Evolutionary conservation across 2,888 invertebrate species (phyloP).

Genomic region (Brachycybe producta): DNA sequence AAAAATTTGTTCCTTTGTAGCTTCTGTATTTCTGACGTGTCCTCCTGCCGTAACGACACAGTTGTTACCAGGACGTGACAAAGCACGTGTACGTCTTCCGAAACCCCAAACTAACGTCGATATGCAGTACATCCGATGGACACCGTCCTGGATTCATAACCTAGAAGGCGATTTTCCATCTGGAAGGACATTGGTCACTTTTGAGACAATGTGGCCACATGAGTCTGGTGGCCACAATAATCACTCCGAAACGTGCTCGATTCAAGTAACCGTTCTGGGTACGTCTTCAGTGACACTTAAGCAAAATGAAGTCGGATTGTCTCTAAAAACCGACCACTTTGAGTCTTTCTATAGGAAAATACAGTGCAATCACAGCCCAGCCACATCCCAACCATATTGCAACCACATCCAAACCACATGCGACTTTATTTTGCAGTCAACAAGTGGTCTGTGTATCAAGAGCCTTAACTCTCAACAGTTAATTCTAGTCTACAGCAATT

Average conservation of each 20-base stretch:
- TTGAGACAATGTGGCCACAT: slow-evolving; percentile 1
- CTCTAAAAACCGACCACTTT: too few relatives aligned
- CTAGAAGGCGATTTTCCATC: slow-evolving; percentile 6
- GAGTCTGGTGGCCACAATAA: too few relatives aligned
- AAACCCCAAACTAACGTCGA: not conserved
- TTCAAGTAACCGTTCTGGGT: slow-evolving; percentile 9
- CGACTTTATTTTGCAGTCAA: too few relatives aligned
- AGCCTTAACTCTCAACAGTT: too few relatives aligned
- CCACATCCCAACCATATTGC: too few relatives aligned
- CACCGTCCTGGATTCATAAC: slow-evolving; percentile 5
- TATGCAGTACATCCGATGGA: not conserved
- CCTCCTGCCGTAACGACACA: slow-evolving; percentile 5
- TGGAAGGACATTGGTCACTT: slow-evolving; percentile 8
- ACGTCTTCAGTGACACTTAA: not conserved
- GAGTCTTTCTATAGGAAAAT: not conserved
- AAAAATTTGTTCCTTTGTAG: too few relatives aligned
- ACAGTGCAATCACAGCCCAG: too few relatives aligned
- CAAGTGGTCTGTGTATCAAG: too few relatives aligned
- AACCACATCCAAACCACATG: too few relatives aligned
- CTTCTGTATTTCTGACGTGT: slow-evolving; percentile 1
- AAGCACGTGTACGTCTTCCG: slow-evolving; percentile 1
- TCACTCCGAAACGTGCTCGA: not conserved
- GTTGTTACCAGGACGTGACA: not conserved
- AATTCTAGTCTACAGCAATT: too few relatives aligned
- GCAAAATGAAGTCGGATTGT: not conserved